Percentiles rank a stretch among this genome's conserved stretches.
phyloP scores from a whole-genome alignment of 2,888 invertebrate species.

The Dyspetes luteomarginatus region DNA sequence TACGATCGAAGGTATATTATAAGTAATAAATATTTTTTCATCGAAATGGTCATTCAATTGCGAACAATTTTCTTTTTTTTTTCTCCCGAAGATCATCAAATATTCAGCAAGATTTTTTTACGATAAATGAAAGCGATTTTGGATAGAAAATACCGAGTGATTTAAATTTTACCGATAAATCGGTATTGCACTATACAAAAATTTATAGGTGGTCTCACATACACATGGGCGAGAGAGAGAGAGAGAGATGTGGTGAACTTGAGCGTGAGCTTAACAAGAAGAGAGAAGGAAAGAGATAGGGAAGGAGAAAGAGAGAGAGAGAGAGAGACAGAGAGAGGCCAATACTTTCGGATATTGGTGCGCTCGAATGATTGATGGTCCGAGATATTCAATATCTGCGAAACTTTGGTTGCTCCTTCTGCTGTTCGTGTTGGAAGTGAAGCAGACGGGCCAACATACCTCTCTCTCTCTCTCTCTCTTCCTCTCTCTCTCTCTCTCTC shows the following conservation, averaged over 20 bases:
- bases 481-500: slow-evolving; percentile 12
- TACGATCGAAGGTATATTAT: no score
- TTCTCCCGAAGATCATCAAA: no score
- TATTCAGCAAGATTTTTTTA: no score
- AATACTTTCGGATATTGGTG: slow-evolving; percentile 81
- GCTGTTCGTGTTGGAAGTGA: slow-evolving; percentile 46
- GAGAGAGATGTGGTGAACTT: slow-evolving; percentile 28
- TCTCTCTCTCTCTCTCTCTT: slow-evolving; percentile 7
- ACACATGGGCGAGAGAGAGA: no score
- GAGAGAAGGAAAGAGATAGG: not conserved
- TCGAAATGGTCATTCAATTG: no score
- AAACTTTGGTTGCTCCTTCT: slow-evolving; percentile 66
- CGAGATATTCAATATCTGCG: slow-evolving; percentile 82
- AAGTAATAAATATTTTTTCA: no score
- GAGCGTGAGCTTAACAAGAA: slow-evolving; percentile 39
- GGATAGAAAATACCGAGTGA: no score
- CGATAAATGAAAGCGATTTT: no score
- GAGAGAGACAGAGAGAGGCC: slow-evolving; percentile 73
- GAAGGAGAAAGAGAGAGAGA: slow-evolving; percentile 49
- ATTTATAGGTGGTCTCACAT: no score
- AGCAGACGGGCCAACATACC: slow-evolving; percentile 45
- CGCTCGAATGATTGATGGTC: slow-evolving; percentile 80
- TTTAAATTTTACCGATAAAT: no score
- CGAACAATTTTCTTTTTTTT: no score
- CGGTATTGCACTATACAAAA: no score